Percentiles rank a stretch among this genome's conserved stretches.
Evolutionary conservation across 1,140 invertebrate genomes (phyloP).

Genomic region (Hylaeus anthracinus): DNA sequence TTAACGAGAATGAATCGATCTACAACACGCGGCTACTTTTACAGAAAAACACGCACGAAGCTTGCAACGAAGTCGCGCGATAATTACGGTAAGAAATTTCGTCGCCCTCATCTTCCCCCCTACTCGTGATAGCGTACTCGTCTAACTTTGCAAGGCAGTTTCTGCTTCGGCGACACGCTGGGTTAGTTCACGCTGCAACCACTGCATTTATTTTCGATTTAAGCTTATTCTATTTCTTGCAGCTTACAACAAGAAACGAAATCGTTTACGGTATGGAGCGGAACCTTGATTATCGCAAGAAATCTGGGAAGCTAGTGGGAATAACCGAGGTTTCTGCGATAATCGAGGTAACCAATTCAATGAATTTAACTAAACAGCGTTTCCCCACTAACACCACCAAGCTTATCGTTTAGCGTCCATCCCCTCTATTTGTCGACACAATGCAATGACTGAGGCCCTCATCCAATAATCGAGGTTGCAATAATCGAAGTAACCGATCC

Average conservation of each 20-base stretch:
- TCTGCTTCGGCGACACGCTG: background rate
- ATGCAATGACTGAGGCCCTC: too few relatives aligned
- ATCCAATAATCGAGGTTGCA: too few relatives aligned
- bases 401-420: too few relatives aligned
- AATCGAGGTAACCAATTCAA: too few relatives aligned
- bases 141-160: constrained; percentile 1
- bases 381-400: too few relatives aligned
- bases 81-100: constrained; percentile 54
- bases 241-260: background rate
- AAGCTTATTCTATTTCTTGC: background rate
- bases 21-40: background rate
- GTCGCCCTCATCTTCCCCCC: constrained; percentile 1
- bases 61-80: background rate
- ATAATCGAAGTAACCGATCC: too few relatives aligned
- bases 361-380: too few relatives aligned
- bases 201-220: background rate
- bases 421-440: too few relatives aligned
- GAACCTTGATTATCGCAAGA: too few relatives aligned
- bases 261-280: too few relatives aligned
- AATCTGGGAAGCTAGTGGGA: too few relatives aligned
- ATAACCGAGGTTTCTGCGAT: too few relatives aligned
- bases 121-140: background rate
- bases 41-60: background rate
- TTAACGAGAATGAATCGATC: constrained; percentile 3
- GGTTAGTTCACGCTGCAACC: background rate